Conservation (phyloP, 2,113 vertebrate genomes). For the Cromileptes altivelis region DNA sequence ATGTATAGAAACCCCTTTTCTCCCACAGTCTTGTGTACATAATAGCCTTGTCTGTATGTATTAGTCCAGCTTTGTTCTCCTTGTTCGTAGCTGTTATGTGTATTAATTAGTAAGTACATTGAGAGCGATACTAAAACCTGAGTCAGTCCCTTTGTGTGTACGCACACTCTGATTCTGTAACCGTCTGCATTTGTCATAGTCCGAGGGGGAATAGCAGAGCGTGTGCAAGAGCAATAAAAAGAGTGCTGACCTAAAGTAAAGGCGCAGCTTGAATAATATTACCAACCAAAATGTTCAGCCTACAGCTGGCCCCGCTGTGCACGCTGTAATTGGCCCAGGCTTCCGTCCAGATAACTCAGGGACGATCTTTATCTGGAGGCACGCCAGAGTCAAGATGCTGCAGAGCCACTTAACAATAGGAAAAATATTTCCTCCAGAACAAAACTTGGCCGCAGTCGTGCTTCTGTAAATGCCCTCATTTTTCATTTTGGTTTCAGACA, state of each 20-base stretch:
- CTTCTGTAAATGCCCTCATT: slow-evolving; percentile 9
- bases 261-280: slow-evolving; percentile 51
- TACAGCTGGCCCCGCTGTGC: slow-evolving; percentile 18
- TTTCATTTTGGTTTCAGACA: neutral
- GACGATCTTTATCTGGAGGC: slow-evolving; percentile 53
- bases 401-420: slow-evolving; percentile 36
- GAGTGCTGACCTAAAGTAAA: slow-evolving; percentile 43
- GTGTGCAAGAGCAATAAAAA: neutral
- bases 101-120: too few relatives aligned
- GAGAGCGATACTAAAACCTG: too few relatives aligned
- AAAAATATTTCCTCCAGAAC: slow-evolving; percentile 25
- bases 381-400: slow-evolving; percentile 50
- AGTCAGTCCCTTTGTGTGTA: too few relatives aligned
- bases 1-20: too few relatives aligned
- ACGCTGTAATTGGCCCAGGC: slow-evolving; percentile 57
- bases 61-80: too few relatives aligned
- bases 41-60: too few relatives aligned
- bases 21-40: too few relatives aligned
- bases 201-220: neutral
- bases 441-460: neutral
- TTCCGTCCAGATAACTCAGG: slow-evolving; percentile 47
- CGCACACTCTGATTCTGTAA: too few relatives aligned
- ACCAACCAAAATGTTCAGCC: slow-evolving; percentile 52
- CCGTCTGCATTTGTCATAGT: neutral
- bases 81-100: too few relatives aligned